Evolutionary conservation across 2,113 vertebrate genomes (phyloP).

Genomic region (Zapus hudsonius): DNA sequence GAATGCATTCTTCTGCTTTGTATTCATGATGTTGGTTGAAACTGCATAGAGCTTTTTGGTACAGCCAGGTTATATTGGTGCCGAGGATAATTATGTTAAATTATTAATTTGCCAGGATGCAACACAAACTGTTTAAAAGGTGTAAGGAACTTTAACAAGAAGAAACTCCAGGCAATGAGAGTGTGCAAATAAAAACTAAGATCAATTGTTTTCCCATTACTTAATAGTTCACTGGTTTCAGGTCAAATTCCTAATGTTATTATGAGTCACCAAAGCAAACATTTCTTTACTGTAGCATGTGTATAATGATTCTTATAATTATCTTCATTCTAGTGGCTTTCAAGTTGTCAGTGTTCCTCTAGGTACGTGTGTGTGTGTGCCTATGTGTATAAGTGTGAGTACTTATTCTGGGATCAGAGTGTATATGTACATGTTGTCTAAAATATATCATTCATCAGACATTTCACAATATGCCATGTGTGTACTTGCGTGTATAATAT

Average conservation of each 20-base stretch:
- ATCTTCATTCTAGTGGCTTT: constrained; percentile 58
- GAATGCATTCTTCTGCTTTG: background rate
- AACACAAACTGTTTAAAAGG: constrained; percentile 62
- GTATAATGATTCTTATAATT: constrained; percentile 65
- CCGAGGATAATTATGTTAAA: constrained; percentile 59
- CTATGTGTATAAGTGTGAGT: background rate
- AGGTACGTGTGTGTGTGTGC: background rate
- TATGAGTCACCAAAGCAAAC: constrained; percentile 76
- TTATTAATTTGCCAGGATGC: constrained; percentile 59
- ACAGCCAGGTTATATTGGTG: background rate
- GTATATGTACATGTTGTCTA: background rate
- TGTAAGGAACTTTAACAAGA: constrained; percentile 64
- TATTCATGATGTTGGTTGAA: constrained; percentile 8
- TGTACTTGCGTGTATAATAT: background rate
- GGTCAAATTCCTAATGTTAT: constrained; percentile 55
- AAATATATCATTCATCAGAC: background rate
- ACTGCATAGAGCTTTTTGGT: background rate
- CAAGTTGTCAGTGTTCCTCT: constrained; percentile 50
- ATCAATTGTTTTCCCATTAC: constrained; percentile 71
- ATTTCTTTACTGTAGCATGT: constrained; percentile 49
- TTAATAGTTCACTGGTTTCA: constrained; percentile 76
- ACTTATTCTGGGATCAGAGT: background rate
- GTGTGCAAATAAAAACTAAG: constrained; percentile 75
- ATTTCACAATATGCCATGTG: background rate
- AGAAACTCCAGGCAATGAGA: constrained; percentile 69